phyloP scores from a whole-genome alignment of 1,140 invertebrate genomes.

The Araneus ventricosus region DNA sequence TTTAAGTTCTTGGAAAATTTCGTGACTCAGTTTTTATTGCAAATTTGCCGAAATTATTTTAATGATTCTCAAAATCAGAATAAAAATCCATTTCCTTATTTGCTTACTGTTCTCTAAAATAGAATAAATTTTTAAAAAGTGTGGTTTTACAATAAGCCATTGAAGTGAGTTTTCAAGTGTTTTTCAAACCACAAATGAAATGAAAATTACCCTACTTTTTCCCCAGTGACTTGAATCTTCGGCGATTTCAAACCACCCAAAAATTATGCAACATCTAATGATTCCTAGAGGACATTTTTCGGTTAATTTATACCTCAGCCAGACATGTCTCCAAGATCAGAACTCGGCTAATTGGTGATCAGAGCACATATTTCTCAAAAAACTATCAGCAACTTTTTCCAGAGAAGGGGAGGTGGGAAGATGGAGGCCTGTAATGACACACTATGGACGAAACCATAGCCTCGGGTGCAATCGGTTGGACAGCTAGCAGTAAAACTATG shows the following conservation, averaged over 20 bases:
- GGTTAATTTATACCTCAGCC: neutral
- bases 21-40: no score
- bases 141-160: no score
- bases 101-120: no score
- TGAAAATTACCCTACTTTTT: neutral
- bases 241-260: neutral
- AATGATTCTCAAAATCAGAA: no score
- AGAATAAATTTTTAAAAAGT: no score
- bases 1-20: no score
- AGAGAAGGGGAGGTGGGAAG: neutral
- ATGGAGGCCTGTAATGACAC: neutral
- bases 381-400: conserved; percentile 16
- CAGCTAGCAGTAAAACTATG: conserved; percentile 18
- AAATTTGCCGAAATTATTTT: no score
- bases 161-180: no score
- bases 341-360: conserved; percentile 39
- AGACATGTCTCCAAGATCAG: conserved; percentile 17
- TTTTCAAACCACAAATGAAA: no score
- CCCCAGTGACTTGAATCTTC: neutral
- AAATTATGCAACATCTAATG: neutral
- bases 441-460: neutral
- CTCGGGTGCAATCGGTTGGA: neutral
- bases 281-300: neutral
- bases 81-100: no score
- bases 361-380: conserved; percentile 36